A percentile compares a stretch with the other conserved stretches of the same genome.
These are phyloP conservation scores for Melanerpes formicivorus DNA, from an alignment of 2,113 vertebrate genomes.

Conservation along the genomic window DNA sequence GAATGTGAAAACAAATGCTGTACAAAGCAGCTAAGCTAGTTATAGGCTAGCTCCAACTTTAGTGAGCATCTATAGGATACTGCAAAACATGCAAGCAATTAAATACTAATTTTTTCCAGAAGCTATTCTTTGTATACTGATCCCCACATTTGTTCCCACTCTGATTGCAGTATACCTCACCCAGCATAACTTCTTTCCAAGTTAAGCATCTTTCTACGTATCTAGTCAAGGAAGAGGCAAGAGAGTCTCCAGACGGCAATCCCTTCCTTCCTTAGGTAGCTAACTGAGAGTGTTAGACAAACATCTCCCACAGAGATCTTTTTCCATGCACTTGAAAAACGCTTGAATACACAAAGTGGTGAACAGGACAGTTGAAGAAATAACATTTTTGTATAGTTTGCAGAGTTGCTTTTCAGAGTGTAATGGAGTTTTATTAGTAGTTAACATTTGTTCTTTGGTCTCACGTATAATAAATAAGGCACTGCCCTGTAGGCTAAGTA, in stretches of 20 bases:
- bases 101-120: neutral
- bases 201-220: neutral
- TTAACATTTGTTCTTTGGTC: neutral
- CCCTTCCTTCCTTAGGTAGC: neutral
- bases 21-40: neutral
- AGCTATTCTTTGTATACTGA: neutral
- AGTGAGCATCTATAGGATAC: neutral
- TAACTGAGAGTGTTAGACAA: neutral
- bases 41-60: neutral
- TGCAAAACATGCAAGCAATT: neutral
- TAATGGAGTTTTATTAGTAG: neutral
- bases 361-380: neutral
- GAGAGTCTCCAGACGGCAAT: neutral
- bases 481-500: neutral
- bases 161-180: neutral
- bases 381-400: neutral
- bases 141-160: neutral
- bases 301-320: neutral
- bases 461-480: neutral
- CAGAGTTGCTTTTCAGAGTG: neutral
- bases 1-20: neutral
- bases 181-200: neutral
- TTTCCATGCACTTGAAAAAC: neutral
- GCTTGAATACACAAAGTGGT: neutral
- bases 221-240: neutral